Evolutionary conservation across 2,113 vertebrate species (phyloP).

Genomic region (Stigmatopora nigra): DNA sequence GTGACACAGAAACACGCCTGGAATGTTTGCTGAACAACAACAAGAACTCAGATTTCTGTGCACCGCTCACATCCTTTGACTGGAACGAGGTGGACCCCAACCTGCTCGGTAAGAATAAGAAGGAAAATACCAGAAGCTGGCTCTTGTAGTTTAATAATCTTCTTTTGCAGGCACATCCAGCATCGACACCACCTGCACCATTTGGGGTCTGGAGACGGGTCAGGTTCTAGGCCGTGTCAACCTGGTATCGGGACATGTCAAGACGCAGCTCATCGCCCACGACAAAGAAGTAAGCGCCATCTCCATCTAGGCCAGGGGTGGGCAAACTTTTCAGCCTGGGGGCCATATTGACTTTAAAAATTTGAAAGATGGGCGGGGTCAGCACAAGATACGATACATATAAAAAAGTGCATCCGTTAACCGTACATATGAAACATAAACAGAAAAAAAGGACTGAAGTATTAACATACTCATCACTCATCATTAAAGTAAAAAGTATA

Average conservation of each 20-base stretch:
- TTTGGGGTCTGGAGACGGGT: constrained; percentile 95
- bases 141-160: background rate
- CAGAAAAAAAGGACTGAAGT: too few relatives aligned
- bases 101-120: constrained; percentile 79
- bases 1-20: constrained; percentile 93
- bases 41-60: constrained; percentile 99
- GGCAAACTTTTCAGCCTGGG: too few relatives aligned
- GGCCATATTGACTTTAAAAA: too few relatives aligned
- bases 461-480: too few relatives aligned
- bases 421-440: too few relatives aligned
- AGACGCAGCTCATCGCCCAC: constrained; percentile 96
- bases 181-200: constrained; percentile 98
- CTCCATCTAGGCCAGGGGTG: background rate
- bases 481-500: too few relatives aligned
- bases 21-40: constrained; percentile 99
- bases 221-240: constrained; percentile 94
- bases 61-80: constrained; percentile 95
- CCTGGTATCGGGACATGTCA: constrained; percentile 95
- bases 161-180: constrained; percentile 82
- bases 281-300: constrained; percentile 82
- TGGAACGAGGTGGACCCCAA: constrained; percentile 99
- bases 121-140: background rate
- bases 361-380: too few relatives aligned
- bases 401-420: too few relatives aligned
- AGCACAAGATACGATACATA: too few relatives aligned